These are phyloP conservation scores for Cisticola juncidis DNA, from an alignment of 2,113 vertebrate genomes.

Conservation along the genomic window DNA sequence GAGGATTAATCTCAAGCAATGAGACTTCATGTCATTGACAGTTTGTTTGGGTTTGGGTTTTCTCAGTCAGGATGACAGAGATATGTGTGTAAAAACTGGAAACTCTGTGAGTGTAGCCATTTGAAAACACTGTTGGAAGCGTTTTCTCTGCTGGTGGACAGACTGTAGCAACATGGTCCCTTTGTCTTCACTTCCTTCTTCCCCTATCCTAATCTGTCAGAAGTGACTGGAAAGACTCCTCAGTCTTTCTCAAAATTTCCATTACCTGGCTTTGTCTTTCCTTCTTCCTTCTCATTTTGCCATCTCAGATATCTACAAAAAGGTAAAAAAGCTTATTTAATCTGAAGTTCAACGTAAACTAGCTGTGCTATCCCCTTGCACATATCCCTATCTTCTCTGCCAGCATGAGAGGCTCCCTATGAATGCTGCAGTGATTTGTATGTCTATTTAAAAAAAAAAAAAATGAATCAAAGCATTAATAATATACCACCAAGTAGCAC, in stretches of 20 bases:
- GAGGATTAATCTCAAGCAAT: not conserved
- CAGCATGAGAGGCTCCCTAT: not conserved
- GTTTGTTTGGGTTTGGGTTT: not conserved
- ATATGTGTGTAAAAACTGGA: not conserved
- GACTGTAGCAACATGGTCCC: not conserved
- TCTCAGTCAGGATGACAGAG: not conserved
- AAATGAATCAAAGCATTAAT: not conserved
- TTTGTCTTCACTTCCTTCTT: not conserved
- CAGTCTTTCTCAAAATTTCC: not conserved
- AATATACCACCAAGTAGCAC: not conserved
- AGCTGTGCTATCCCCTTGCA: not conserved
- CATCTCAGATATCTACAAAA: not conserved
- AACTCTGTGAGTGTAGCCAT: not conserved
- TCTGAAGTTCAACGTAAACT: conserved; percentile 26
- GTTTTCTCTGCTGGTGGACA: not conserved
- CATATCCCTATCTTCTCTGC: not conserved
- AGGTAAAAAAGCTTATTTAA: not conserved
- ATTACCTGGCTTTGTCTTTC: not conserved
- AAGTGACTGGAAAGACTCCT: not conserved
- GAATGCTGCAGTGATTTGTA: not conserved
- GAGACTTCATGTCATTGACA: not conserved
- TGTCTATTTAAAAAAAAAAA: not conserved
- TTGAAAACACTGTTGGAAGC: not conserved
- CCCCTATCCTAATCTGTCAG: not conserved
- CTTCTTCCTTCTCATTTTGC: not conserved